Percentiles rank a stretch among this genome's conserved stretches.
Conservation (phyloP, 2,113 vertebrate genomes). For the Lycaon pictus region DNA sequence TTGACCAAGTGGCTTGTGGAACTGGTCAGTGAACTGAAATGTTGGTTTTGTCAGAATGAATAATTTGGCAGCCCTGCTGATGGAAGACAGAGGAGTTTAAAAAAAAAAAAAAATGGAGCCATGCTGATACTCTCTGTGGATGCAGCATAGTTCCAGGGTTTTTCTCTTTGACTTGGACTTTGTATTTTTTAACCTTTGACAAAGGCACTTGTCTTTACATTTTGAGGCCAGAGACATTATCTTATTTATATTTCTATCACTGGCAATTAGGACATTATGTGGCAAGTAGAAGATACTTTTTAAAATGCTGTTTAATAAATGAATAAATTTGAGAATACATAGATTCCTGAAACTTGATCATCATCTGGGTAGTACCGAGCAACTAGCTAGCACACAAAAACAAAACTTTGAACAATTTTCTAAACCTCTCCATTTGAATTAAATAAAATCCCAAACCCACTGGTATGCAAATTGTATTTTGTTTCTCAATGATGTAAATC, state of each 20-base stretch:
- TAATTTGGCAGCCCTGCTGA: background rate
- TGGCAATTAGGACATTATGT: constrained; percentile 22
- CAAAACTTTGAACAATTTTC: constrained; percentile 77
- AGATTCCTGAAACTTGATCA: constrained; percentile 38
- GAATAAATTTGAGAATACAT: constrained; percentile 11
- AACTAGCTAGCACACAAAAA: constrained; percentile 37
- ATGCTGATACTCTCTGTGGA: background rate
- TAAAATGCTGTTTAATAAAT: constrained; percentile 42
- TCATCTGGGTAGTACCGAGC: background rate
- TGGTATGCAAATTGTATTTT: constrained; percentile 78
- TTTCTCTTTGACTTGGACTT: background rate
- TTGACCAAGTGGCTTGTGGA: background rate
- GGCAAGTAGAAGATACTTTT: constrained; percentile 20
- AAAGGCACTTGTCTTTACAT: background rate
- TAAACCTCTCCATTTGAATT: constrained; percentile 72
- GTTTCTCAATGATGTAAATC: constrained; percentile 78
- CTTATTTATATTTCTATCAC: background rate
- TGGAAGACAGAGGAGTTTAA: background rate
- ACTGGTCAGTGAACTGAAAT: background rate
- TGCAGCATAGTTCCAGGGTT: background rate
- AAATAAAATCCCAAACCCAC: constrained; percentile 56
- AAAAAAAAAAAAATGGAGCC: too few relatives aligned
- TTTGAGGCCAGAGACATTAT: background rate
- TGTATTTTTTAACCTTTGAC: background rate
- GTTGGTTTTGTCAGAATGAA: background rate